phyloP scores from a whole-genome alignment of 1,140 invertebrate genomes.

The Paraescarpia echinospica region DNA sequence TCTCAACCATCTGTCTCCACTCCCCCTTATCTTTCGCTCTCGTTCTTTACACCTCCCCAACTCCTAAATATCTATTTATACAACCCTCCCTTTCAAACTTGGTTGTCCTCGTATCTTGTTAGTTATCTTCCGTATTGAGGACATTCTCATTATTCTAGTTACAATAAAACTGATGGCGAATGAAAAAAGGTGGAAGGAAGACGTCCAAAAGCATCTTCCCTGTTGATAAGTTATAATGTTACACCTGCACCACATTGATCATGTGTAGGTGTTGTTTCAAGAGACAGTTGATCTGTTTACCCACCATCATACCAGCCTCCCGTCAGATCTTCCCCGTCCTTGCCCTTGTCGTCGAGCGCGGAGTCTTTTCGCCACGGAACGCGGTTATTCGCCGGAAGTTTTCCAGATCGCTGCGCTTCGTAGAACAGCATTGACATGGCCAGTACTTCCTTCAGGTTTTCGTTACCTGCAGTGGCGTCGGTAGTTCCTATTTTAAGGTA shows the following conservation, averaged over 20 bases:
- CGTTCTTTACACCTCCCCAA: too few relatives aligned
- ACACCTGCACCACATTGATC: neutral
- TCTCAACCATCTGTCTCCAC: too few relatives aligned
- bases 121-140: too few relatives aligned
- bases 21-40: too few relatives aligned
- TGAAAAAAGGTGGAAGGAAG: too few relatives aligned
- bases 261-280: neutral
- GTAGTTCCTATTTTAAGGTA: neutral
- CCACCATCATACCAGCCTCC: slow-evolving; percentile 72
- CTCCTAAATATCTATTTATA: too few relatives aligned
- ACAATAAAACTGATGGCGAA: too few relatives aligned
- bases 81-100: too few relatives aligned
- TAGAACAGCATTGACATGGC: slow-evolving; percentile 66
- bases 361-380: slow-evolving; percentile 67
- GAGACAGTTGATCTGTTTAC: slow-evolving; percentile 15
- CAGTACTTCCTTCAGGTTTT: slow-evolving; percentile 63
- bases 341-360: slow-evolving; percentile 62
- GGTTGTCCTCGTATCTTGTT: too few relatives aligned
- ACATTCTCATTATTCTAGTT: too few relatives aligned
- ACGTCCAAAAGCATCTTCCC: too few relatives aligned
- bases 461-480: slow-evolving; percentile 21
- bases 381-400: slow-evolving; percentile 62
- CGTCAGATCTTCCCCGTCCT: slow-evolving; percentile 64
- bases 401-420: slow-evolving; percentile 69
- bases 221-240: neutral